Evolutionary conservation across 2,888 invertebrate species (phyloP).

Genomic region (Xylocampa areola): DNA sequence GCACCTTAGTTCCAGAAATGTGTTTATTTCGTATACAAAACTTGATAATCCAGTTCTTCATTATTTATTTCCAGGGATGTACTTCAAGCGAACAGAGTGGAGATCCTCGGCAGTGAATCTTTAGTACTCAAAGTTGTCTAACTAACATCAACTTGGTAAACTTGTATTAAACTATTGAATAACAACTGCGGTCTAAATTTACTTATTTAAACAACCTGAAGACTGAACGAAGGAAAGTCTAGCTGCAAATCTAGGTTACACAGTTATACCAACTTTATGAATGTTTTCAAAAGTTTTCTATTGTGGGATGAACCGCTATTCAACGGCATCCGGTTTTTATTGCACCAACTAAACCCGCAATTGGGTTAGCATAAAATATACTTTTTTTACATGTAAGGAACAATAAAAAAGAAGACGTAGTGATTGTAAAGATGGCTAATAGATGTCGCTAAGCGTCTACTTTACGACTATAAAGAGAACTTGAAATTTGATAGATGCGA

Average conservation of each 20-base stretch:
- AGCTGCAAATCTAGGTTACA: slow-evolving; percentile 16
- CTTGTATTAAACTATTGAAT: slow-evolving; percentile 27
- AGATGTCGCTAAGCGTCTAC: no score
- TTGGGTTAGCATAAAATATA: neutral
- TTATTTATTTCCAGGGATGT: slow-evolving; percentile 75
- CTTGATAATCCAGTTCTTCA: slow-evolving; percentile 22
- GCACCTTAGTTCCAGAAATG: neutral
- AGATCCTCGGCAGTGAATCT: slow-evolving; percentile 78
- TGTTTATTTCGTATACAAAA: slow-evolving; percentile 17
- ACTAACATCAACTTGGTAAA: slow-evolving; percentile 37
- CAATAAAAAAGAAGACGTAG: no score
- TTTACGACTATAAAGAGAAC: no score
- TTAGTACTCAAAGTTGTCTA: slow-evolving; percentile 76
- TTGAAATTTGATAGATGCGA: no score
- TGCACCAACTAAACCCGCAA: neutral
- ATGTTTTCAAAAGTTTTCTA: slow-evolving; percentile 28
- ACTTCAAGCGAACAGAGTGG: slow-evolving; percentile 70
- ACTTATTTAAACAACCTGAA: slow-evolving; percentile 28
- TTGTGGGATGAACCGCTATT: slow-evolving; percentile 5
- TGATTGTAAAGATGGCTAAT: no score
- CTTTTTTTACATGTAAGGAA: no score
- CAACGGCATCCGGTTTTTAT: neutral
- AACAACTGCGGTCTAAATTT: slow-evolving; percentile 30
- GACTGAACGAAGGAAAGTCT: slow-evolving; percentile 13
- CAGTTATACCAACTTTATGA: slow-evolving; percentile 22